phyloP scores from a whole-genome alignment of 2,797 vertebrate species.

The Gambusia yucatana region DNA sequence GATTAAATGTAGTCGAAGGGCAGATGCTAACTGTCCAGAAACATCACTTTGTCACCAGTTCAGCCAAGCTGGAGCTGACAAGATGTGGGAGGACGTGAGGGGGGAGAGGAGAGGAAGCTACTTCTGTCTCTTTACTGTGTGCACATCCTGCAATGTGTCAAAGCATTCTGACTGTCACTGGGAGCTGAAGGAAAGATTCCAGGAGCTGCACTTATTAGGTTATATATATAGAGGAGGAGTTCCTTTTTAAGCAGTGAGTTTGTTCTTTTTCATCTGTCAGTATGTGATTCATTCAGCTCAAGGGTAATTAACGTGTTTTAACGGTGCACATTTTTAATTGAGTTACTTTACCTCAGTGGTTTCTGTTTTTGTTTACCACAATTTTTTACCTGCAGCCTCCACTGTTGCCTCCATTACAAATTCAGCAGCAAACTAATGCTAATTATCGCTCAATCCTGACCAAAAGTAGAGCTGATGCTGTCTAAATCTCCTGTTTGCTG shows the following conservation, averaged over 20 bases:
- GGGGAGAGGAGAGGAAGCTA: slow-evolving; percentile 13
- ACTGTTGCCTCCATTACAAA: background rate
- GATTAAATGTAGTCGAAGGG: slow-evolving; percentile 47
- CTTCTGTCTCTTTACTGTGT: slow-evolving; percentile 33
- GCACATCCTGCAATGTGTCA: slow-evolving; percentile 55
- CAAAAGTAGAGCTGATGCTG: background rate
- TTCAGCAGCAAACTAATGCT: background rate
- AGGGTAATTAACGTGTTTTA: slow-evolving; percentile 7
- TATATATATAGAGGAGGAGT: slow-evolving; percentile 16
- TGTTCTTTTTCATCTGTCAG: background rate
- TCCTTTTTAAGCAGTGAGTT: slow-evolving; percentile 15
- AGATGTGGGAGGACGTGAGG: slow-evolving; percentile 51
- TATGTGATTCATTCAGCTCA: background rate
- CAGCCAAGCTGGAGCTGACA: slow-evolving; percentile 32
- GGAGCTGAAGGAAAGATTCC: slow-evolving; percentile 22
- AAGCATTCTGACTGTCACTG: slow-evolving; percentile 36
- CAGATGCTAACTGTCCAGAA: slow-evolving; percentile 55
- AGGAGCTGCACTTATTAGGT: slow-evolving; percentile 19
- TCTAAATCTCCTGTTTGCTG: background rate
- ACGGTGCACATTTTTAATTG: slow-evolving; percentile 4
- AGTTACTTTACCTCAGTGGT: background rate
- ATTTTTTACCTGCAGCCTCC: background rate
- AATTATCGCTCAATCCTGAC: background rate
- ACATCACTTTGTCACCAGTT: slow-evolving; percentile 52
- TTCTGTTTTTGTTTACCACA: background rate